Evolutionary conservation across 2,113 vertebrate genomes (phyloP).

Genomic region (Antigone vipio): DNA sequence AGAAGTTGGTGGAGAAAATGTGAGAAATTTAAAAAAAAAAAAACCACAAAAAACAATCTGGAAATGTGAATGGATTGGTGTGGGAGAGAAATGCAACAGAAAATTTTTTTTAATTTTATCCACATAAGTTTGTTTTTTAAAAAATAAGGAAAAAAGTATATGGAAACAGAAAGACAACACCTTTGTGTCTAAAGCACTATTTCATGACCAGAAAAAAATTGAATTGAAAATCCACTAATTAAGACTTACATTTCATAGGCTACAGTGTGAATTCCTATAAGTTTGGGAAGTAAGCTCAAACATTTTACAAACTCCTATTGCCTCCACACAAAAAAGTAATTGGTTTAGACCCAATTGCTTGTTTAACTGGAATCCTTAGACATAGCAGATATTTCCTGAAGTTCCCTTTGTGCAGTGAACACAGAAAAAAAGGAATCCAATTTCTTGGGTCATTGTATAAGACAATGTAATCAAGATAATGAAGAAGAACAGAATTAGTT

Average conservation of each 20-base stretch:
- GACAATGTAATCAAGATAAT: conserved; percentile 64
- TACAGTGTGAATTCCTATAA: not conserved
- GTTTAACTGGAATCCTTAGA: not conserved
- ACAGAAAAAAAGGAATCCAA: not conserved
- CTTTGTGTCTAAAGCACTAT: not conserved
- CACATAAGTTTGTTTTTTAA: not conserved
- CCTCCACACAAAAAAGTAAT: not conserved
- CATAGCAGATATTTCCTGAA: not conserved
- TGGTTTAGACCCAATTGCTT: not conserved
- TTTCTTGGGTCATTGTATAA: conserved; percentile 39
- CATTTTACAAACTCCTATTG: not conserved
- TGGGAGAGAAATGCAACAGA: not conserved
- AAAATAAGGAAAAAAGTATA: not conserved
- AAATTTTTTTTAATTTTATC: not conserved
- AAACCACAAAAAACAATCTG: fast-evolving
- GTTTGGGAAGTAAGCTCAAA: not conserved
- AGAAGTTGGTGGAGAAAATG: not conserved
- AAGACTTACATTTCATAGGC: not conserved
- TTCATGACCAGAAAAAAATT: not conserved
- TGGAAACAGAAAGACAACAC: not conserved
- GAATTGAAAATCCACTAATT: not conserved
- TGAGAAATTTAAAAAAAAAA: not conserved
- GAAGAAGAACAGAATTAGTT: conserved; percentile 25
- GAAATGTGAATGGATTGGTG: not conserved
- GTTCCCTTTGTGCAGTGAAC: not conserved